These are phyloP conservation scores for Dipus sagitta DNA, from an alignment of 2,797 vertebrate species.

Conservation along the genomic window DNA sequence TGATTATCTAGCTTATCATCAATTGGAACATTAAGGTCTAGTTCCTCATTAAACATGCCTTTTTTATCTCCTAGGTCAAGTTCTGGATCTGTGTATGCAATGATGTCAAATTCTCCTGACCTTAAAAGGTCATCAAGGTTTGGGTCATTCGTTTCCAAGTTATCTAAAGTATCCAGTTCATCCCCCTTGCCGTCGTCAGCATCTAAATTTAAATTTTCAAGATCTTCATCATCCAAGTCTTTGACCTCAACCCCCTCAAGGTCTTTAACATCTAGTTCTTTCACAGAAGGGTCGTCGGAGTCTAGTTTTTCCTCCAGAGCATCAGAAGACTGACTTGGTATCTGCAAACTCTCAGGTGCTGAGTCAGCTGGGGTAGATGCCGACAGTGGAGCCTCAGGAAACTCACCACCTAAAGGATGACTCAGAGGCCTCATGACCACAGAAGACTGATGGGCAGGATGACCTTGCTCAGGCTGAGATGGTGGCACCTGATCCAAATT, in stretches of 20 bases:
- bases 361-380: constrained; percentile 85
- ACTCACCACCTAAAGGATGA: constrained; percentile 91
- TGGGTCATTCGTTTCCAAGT: constrained; percentile 96
- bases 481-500: constrained; percentile 93
- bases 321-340: constrained; percentile 85
- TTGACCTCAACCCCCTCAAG: constrained; percentile 98
- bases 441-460: constrained; percentile 87
- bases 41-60: constrained; percentile 97
- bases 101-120: constrained; percentile 98
- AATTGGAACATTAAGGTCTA: constrained; percentile 96
- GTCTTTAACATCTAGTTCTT: constrained; percentile 94
- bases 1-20: constrained; percentile 92
- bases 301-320: constrained; percentile 95
- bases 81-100: constrained; percentile 98
- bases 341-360: constrained; percentile 83
- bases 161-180: constrained; percentile 93
- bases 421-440: constrained; percentile 92
- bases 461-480: constrained; percentile 88
- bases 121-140: constrained; percentile 97
- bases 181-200: constrained; percentile 96
- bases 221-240: constrained; percentile 97
- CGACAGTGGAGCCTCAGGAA: constrained; percentile 88
- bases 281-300: constrained; percentile 95
- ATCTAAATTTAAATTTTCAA: constrained; percentile 98
- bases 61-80: constrained; percentile 97